Percentiles rank a stretch among this genome's conserved stretches.
Conservation (phyloP, 2,888 invertebrate species). For the Psococerastis gibbosa region DNA sequence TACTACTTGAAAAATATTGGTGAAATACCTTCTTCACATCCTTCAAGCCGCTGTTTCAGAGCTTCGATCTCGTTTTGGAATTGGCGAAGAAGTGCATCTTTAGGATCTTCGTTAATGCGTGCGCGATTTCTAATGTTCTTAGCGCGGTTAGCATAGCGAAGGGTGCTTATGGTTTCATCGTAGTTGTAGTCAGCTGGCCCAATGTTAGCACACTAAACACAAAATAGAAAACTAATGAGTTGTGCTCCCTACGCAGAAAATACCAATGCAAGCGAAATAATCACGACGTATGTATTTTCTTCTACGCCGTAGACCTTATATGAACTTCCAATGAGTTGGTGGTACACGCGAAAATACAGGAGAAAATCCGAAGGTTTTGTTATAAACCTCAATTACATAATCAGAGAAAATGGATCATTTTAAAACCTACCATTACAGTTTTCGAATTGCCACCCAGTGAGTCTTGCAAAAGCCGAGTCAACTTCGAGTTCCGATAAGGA, state of each 20-base stretch:
- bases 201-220: slow-evolving; percentile 71
- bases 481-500: slow-evolving; percentile 94
- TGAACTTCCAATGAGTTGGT: too few relatives aligned
- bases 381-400: too few relatives aligned
- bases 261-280: not conserved
- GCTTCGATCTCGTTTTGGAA: slow-evolving; percentile 95
- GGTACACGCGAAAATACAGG: too few relatives aligned
- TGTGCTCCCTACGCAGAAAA: not conserved
- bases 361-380: too few relatives aligned
- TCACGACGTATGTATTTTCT: not conserved
- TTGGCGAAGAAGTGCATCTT: slow-evolving; percentile 84
- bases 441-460: slow-evolving; percentile 93
- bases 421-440: slow-evolving; percentile 66
- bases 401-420: too few relatives aligned
- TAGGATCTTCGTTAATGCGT: slow-evolving; percentile 91
- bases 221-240: slow-evolving; percentile 3
- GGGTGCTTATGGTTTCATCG: slow-evolving; percentile 91
- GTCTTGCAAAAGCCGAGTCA: slow-evolving; percentile 86
- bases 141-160: slow-evolving; percentile 91
- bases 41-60: slow-evolving; percentile 67
- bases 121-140: slow-evolving; percentile 95
- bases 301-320: too few relatives aligned
- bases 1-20: too few relatives aligned
- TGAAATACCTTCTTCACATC: slow-evolving; percentile 31
- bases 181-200: slow-evolving; percentile 95